Conservation (phyloP, 2,888 invertebrate species). For the Fragum whitleyi region DNA sequence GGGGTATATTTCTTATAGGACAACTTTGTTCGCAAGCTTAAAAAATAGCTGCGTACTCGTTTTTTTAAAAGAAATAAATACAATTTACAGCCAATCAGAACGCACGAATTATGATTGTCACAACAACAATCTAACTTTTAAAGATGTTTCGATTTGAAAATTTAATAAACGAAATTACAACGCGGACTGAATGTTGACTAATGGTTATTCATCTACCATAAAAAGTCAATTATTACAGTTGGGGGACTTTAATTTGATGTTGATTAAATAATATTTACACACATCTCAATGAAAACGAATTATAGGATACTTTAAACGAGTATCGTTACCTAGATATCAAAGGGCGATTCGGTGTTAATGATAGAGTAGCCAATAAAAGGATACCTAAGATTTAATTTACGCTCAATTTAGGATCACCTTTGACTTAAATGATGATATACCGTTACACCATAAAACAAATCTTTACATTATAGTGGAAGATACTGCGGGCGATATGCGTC, state of each 20-base stretch:
- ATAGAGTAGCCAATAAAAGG: slow-evolving; percentile 1
- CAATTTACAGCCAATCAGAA: no score
- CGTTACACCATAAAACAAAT: neutral
- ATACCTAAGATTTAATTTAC: neutral
- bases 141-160: no score
- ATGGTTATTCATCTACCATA: neutral
- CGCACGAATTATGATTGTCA: no score
- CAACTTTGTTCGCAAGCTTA: no score
- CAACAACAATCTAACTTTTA: no score
- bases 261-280: neutral
- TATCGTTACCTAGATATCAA: neutral
- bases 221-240: neutral
- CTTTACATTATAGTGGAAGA: neutral
- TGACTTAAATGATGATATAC: neutral
- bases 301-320: neutral
- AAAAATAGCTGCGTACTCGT: no score
- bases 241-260: neutral
- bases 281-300: neutral
- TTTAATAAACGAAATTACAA: neutral
- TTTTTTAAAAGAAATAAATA: no score
- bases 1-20: no score
- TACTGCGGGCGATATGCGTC: no score
- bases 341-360: neutral
- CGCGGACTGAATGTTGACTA: neutral
- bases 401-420: neutral